Base-by-base conservation (phyloP, 64 coral and sea anemone species). In the Montipora capricornis region DNA sequence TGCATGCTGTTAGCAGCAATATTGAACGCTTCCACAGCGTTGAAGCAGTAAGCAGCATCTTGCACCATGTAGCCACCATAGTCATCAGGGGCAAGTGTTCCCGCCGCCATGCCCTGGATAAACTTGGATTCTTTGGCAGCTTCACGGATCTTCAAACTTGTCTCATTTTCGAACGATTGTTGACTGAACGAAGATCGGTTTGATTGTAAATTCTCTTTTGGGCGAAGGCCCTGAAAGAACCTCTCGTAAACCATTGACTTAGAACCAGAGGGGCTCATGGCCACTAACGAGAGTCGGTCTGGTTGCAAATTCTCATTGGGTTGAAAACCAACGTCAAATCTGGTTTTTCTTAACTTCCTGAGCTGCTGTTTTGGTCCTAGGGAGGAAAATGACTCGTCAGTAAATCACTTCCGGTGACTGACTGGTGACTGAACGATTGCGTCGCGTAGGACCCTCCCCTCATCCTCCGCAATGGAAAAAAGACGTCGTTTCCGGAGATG, bases 51-150 rank as follows among this genome's bases (percentile, higher is more conserved):
- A 4, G 84, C 92, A 68, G 92, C 92, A 70, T 93, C 92, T 88
- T 93, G 92, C 3, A 88, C 92, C 92, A 88, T 93, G 64, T 93
- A 93, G 2, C 92, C 92, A 37, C 92, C 92, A 74, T 88, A 93
- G 14, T n/a, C 15, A 24, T 93, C 84, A 2, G 92, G 83, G 20
- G 60, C 75, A 26, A 93, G 92, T 29, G 75, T 93, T 68, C 75
- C 83, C 3, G 76, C 17, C 29, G 60, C 74, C 71, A 93, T 93
- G 5, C 74, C 83, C 55, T 88, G 49, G 49, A 93, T 78, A 80
- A 88, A 93, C 51, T 24, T 67, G 55, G 84, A 24, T 53, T 82
- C 85, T 59, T 87, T 77, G 51, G 59, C 82, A 70, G 75, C 76
- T 5, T 88, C 45, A 12, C 74, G 74, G 57, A 93, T 86, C 5